Percentiles rank a stretch among this genome's conserved stretches.
These are phyloP conservation scores for Istiophorus platypterus DNA, from an alignment of 2,113 vertebrate species.

Conservation along the genomic window DNA sequence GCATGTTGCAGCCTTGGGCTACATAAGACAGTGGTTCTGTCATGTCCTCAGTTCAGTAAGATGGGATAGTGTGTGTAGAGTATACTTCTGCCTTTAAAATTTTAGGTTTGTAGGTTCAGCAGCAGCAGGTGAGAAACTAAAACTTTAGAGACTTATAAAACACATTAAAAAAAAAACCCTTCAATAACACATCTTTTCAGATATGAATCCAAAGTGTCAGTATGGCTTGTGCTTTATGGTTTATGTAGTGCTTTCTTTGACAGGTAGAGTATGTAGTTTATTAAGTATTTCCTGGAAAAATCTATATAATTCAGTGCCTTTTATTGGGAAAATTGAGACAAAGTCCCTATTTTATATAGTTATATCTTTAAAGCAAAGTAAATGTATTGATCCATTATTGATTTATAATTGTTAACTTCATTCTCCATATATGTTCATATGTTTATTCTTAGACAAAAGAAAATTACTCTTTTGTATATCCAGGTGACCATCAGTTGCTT, in stretches of 20 bases:
- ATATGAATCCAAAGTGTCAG: neutral
- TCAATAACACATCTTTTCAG: too few relatives aligned
- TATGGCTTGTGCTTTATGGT: neutral
- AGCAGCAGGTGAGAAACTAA: neutral
- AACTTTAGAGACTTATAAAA: neutral
- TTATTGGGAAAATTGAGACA: too few relatives aligned
- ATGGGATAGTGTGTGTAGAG: neutral
- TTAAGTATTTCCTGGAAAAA: too few relatives aligned
- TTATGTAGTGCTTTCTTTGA: neutral
- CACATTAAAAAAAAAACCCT: neutral
- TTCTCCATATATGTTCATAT: neutral
- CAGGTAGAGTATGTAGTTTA: too few relatives aligned
- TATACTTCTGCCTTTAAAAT: neutral
- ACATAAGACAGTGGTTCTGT: neutral
- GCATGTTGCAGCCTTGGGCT: neutral
- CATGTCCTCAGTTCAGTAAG: neutral
- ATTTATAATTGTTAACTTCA: neutral
- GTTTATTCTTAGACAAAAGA: too few relatives aligned
- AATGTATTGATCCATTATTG: neutral
- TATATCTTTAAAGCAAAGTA: too few relatives aligned
- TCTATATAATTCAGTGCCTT: too few relatives aligned
- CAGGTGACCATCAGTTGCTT: too few relatives aligned
- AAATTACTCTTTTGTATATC: too few relatives aligned
- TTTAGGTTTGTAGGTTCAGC: neutral
- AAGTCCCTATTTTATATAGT: neutral